A percentile compares a stretch with the other conserved stretches of the same genome.
phyloP scores from a whole-genome alignment of 1,140 invertebrate species.

The Calycopis cecrops region DNA sequence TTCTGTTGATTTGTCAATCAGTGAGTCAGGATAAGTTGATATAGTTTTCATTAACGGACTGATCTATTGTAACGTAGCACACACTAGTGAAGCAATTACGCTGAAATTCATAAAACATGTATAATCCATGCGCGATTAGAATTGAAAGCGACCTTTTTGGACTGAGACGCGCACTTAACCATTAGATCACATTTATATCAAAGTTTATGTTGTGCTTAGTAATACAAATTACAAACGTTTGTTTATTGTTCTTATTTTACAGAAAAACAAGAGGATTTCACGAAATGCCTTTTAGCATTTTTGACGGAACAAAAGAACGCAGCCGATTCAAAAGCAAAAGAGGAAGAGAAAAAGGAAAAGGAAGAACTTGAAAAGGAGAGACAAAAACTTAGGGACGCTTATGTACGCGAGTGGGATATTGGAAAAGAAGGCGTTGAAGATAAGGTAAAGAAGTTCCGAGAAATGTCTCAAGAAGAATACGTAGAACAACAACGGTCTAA shows the following conservation, averaged over 20 bases:
- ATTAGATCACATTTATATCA: too few relatives aligned
- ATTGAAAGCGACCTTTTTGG: too few relatives aligned
- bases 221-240: not conserved
- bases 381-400: conserved; percentile 71
- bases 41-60: too few relatives aligned
- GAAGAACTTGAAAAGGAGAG: conserved; percentile 66
- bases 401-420: conserved; percentile 82
- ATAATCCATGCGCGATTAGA: too few relatives aligned
- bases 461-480: conserved; percentile 88
- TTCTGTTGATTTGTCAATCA: too few relatives aligned
- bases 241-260: conserved; percentile 32
- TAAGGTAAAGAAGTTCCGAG: conserved; percentile 71
- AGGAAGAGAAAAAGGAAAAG: conserved; percentile 58
- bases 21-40: too few relatives aligned
- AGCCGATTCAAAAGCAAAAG: conserved; percentile 59
- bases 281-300: conserved; percentile 66
- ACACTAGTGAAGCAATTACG: too few relatives aligned
- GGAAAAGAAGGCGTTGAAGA: conserved; percentile 75
- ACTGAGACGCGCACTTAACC: too few relatives aligned
- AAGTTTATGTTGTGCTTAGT: too few relatives aligned
- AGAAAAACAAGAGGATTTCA: conserved; percentile 65
- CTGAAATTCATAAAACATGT: too few relatives aligned
- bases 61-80: too few relatives aligned
- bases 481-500: conserved; percentile 82
- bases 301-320: conserved; percentile 70